phyloP scores from a whole-genome alignment of 1,140 invertebrate genomes.

The Dendroctonus ponderosae region DNA sequence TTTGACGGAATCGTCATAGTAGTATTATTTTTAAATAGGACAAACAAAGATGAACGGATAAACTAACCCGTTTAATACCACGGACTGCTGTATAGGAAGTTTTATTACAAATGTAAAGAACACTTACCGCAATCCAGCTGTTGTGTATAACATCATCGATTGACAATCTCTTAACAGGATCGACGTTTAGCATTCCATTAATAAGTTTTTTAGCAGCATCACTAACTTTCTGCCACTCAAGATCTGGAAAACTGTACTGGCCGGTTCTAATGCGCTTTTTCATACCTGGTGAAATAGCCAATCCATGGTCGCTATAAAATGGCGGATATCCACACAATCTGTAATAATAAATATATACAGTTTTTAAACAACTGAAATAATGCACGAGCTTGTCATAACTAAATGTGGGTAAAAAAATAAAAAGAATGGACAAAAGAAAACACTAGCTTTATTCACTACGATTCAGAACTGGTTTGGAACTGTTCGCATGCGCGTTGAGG shows the following conservation, averaged over 20 bases:
- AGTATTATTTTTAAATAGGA: no score
- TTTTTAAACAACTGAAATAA: no score
- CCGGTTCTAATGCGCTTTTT: conserved; percentile 94
- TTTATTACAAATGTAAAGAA: not conserved
- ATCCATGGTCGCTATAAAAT: conserved; percentile 95
- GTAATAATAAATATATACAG: conserved; percentile 38
- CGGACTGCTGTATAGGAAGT: no score
- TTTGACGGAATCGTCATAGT: no score
- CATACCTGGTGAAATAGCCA: conserved; percentile 99
- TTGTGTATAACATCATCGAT: conserved; percentile 90
- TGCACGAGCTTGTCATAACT: no score
- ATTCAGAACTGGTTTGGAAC: no score
- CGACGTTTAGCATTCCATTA: conserved; percentile 87
- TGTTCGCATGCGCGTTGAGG: no score
- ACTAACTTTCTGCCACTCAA: conserved; percentile 95
- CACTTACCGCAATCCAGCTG: conserved; percentile 86
- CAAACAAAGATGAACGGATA: no score
- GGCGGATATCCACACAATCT: conserved; percentile 96
- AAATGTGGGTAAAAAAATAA: no score
- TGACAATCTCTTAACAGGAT: conserved; percentile 83
- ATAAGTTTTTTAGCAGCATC: conserved; percentile 94
- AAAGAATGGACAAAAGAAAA: no score
- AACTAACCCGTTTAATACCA: no score
- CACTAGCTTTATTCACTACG: no score
- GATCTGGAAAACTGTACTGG: conserved; percentile 94